phyloP scores from a whole-genome alignment of 2,888 invertebrate genomes.

The Leucophenga montana region DNA sequence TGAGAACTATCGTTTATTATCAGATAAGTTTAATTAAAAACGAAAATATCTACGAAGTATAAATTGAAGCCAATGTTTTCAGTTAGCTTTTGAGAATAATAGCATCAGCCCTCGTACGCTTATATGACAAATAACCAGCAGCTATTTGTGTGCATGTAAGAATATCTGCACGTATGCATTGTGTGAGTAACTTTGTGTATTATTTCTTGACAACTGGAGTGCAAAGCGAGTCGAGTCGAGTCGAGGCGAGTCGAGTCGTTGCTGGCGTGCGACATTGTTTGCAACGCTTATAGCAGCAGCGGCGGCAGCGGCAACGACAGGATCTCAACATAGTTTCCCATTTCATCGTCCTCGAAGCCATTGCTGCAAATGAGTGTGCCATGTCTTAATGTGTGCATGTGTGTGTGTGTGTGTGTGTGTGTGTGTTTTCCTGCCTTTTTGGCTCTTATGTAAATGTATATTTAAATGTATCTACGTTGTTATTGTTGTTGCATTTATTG shows the following conservation, averaged over 20 bases:
- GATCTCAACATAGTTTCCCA: slow-evolving; percentile 26
- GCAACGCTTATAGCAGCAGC: slow-evolving; percentile 62
- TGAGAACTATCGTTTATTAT: no score
- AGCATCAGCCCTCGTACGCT: not conserved
- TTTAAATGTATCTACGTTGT: slow-evolving; percentile 5
- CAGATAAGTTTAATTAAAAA: no score
- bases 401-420: slow-evolving; percentile 6
- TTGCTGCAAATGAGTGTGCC: slow-evolving; percentile 25
- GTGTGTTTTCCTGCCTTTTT: not conserved
- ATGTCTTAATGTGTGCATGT: not conserved
- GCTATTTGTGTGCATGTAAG: not conserved
- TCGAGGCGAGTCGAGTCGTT: not conserved
- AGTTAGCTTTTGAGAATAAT: no score
- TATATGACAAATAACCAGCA: slow-evolving; percentile 6
- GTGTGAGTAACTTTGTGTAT: not conserved
- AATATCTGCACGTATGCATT: not conserved
- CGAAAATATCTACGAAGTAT: no score
- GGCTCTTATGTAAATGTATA: slow-evolving; percentile 46
- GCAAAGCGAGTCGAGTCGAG: slow-evolving; percentile 12
- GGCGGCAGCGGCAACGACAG: slow-evolving; percentile 27
- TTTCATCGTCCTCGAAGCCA: slow-evolving; percentile 38
- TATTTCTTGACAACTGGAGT: not conserved
- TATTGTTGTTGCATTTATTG: slow-evolving; percentile 25
- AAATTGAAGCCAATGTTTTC: no score
- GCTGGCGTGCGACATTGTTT: slow-evolving; percentile 59